Evolutionary conservation across 2,888 invertebrate species (phyloP), one percentile per base, ranked within the genome.

Genomic region (Synergus japonicus): DNA sequence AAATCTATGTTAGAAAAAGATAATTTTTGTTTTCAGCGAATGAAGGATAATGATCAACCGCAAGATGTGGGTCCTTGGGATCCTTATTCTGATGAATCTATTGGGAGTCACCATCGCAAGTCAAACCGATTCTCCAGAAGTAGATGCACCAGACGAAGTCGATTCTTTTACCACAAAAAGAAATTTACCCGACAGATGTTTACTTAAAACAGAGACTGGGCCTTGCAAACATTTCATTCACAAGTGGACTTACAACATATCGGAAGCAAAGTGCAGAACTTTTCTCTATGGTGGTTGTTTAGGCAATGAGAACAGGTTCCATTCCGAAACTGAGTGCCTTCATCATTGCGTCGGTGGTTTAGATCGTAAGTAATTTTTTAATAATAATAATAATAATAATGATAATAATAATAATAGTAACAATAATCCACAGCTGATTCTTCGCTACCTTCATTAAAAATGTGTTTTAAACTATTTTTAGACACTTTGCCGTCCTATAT

Each of bases 211-310:
- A 8, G 93, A 93, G 37, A 89, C 91, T 37, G 95, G 95, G 0
- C 94, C 93, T 12, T 95, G 95, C 90, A 95, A 94, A 87, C 93
- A 94, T 85, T 94, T 94, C 87, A 93, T 95, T 60, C 94, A 95
- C 90, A 95, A 95, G 92, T 96, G 95, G 95, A 94, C 94, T 29
- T 95, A 94, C 91, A 94, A 94, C 87, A 93, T 93, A 82, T 93
- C 91, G 44, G 89, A 90, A 66, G 91, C 90, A 58, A 92, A 93
- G 65, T 96, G 96, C 90, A 93, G 93, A 80, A 94, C 94, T 83
- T 96, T 95, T 87, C 93, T 94, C 22, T 96, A 95, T 94, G 95
- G 95, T 76, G 96, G 96, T 76, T 96, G 96, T 87, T 93, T 94
- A 65, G 95, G 95, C 22, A 96, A 95, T 89, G 94, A 94, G 84